phyloP scores from a whole-genome alignment of 1,140 invertebrate species.

The Lepidostoma basale region DNA sequence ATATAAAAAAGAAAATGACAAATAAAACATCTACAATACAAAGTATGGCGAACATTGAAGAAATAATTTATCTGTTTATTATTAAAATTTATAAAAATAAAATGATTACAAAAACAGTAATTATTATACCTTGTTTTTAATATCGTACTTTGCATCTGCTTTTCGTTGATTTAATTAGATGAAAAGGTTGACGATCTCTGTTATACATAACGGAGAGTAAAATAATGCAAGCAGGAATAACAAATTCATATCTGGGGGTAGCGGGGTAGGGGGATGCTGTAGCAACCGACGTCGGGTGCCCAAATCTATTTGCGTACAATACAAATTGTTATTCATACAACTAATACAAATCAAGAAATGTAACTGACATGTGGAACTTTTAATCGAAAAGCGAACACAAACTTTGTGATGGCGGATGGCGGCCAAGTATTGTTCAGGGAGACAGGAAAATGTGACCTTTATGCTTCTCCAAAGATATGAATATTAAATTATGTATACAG shows the following conservation, averaged over 20 bases:
- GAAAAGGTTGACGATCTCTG: not conserved
- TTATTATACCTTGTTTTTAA: too few species aligned
- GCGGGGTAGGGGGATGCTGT: not conserved
- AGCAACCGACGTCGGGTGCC: not conserved
- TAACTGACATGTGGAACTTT: slow-evolving; percentile 19
- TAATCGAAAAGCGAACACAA: slow-evolving; percentile 17
- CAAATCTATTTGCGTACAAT: not conserved
- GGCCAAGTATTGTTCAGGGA: not conserved
- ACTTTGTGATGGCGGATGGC: not conserved
- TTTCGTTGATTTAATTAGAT: too few species aligned
- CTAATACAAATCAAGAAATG: slow-evolving; percentile 16
- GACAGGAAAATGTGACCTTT: not conserved
- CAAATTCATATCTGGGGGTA: slow-evolving; percentile 17
- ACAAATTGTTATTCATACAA: slow-evolving; percentile 25
- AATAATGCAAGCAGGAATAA: not conserved
- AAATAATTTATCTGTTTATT: too few species aligned
- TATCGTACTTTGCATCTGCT: too few species aligned
- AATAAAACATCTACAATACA: too few species aligned
- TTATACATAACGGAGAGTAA: too few species aligned
- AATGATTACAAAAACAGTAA: too few species aligned
- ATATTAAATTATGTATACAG: too few species aligned
- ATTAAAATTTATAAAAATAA: too few species aligned
- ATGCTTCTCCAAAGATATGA: too few species aligned
- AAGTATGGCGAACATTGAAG: too few species aligned
- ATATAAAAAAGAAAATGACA: too few species aligned